These are phyloP conservation scores for Thomomys bottae DNA, from an alignment of 2,113 vertebrate genomes.

Conservation along the genomic window DNA sequence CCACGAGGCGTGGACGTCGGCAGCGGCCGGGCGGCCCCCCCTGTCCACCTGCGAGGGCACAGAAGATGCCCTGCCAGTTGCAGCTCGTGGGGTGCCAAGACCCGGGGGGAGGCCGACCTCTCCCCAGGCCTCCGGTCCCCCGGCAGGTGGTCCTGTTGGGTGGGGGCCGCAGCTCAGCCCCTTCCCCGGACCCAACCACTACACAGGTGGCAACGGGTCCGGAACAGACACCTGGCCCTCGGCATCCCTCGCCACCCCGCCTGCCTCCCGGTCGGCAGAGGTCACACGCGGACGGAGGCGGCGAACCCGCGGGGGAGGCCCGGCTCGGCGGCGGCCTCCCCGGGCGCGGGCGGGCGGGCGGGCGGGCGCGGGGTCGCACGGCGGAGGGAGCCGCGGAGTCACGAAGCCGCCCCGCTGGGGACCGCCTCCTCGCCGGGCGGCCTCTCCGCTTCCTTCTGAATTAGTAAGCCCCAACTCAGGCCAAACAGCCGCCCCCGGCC, in stretches of 20 bases:
- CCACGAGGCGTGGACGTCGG: not conserved
- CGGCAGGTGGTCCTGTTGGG: not conserved
- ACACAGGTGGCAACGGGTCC: not conserved
- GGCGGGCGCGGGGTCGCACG: not conserved
- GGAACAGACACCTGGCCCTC: not conserved
- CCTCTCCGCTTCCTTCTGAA: not conserved
- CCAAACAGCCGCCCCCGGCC: not conserved
- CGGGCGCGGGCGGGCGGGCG: not conserved
- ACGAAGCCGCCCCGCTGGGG: conserved; percentile 13
- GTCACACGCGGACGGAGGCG: not conserved
- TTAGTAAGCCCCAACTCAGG: not conserved
- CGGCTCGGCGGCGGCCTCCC: not conserved
- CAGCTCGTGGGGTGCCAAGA: not conserved
- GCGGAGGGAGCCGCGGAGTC: not conserved
- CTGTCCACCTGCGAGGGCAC: too few species aligned
- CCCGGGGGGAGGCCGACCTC: not conserved
- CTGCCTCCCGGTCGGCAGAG: not conserved
- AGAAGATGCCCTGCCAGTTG: not conserved
- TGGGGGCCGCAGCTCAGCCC: not conserved
- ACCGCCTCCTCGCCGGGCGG: not conserved
- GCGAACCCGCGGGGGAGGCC: not conserved
- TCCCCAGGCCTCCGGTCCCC: not conserved
- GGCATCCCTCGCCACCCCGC: not conserved
- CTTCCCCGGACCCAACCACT: not conserved
- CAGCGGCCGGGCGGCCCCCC: too few species aligned